Conservation (phyloP, 2,113 vertebrate species). For the Talpa occidentalis region DNA sequence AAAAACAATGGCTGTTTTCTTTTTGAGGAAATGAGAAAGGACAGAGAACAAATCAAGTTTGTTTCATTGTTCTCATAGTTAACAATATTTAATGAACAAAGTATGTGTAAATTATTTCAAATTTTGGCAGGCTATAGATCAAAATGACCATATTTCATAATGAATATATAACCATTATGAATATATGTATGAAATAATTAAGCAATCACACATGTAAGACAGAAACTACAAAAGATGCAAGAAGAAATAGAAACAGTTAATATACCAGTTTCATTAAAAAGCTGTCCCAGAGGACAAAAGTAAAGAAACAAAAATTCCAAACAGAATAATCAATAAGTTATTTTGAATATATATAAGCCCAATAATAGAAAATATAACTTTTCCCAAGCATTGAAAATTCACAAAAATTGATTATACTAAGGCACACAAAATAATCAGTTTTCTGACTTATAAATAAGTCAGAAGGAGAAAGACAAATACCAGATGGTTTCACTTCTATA, state of each 20-base stretch:
- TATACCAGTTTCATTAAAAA: background rate
- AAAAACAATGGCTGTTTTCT: conserved; percentile 57
- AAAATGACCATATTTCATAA: conserved; percentile 36
- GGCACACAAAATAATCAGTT: background rate
- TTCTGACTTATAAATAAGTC: background rate
- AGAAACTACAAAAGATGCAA: background rate
- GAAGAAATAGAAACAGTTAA: conserved; percentile 8
- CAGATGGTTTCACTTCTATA: too few relatives aligned
- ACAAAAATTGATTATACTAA: conserved; percentile 7
- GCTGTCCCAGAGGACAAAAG: background rate
- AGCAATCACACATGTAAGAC: background rate
- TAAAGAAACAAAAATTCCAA: background rate
- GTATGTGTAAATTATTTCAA: conserved; percentile 46
- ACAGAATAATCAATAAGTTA: background rate
- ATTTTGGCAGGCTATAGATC: background rate
- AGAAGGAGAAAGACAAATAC: too few relatives aligned
- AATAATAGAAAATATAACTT: background rate
- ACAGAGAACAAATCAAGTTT: background rate
- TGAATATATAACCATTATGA: background rate
- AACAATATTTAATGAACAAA: conserved; percentile 21
- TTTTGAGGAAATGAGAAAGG: conserved; percentile 65
- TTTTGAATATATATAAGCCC: background rate
- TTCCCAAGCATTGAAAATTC: background rate
- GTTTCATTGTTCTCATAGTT: conserved; percentile 16
- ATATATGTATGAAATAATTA: background rate